Conservation (phyloP, 2,797 vertebrate genomes). For the Synanceia verrucosa region DNA sequence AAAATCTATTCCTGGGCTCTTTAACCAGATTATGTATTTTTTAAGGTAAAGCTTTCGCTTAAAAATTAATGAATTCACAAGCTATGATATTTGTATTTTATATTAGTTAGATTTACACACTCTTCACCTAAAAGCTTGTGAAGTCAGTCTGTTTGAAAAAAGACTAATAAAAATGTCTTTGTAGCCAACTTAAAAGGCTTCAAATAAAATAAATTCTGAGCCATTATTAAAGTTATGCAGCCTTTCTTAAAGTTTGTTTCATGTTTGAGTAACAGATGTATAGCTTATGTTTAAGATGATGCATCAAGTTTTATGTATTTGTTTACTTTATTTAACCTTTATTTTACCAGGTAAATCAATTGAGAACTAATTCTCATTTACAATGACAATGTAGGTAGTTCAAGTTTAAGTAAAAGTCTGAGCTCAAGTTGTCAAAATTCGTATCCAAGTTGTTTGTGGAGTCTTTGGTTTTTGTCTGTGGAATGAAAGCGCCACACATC, state of each 20-base stretch:
- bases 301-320: too few species aligned
- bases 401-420: not conserved
- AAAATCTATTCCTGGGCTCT: slow-evolving; percentile 12
- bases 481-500: slow-evolving; percentile 6
- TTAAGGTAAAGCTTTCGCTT: not conserved
- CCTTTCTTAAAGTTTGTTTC: not conserved
- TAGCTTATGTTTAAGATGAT: not conserved
- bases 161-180: not conserved
- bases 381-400: too few species aligned
- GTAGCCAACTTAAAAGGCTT: too few species aligned
- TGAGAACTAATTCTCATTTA: too few species aligned
- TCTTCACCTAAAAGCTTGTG: too few species aligned
- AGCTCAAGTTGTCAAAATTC: slow-evolving; percentile 10
- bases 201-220: not conserved
- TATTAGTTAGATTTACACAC: too few species aligned
- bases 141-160: too few species aligned
- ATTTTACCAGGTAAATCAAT: too few species aligned
- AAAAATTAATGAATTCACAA: not conserved
- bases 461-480: not conserved
- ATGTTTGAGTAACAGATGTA: not conserved
- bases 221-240: not conserved
- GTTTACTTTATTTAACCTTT: too few species aligned
- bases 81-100: not conserved
- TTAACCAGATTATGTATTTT: not conserved
- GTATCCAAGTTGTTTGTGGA: not conserved